Conservation (phyloP, 2,797 vertebrate genomes). For the Scleropages formosus region DNA sequence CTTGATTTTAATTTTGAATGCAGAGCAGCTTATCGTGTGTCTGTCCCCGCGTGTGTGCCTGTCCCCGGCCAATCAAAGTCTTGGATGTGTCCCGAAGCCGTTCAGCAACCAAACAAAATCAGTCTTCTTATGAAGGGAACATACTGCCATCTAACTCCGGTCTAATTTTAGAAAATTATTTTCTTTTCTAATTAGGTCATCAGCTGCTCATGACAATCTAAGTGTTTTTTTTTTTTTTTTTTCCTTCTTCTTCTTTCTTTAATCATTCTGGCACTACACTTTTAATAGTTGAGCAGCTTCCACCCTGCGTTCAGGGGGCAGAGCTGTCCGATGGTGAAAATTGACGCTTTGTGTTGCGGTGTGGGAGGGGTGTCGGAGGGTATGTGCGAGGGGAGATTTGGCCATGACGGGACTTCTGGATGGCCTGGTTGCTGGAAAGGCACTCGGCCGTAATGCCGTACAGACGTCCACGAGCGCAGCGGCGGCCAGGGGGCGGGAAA, state of each 20-base stretch:
- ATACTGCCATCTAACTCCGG: conserved; percentile 16
- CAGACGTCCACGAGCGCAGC: conserved; percentile 55
- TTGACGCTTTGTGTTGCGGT: neutral
- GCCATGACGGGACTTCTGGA: neutral
- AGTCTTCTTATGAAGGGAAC: neutral
- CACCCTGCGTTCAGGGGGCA: conserved; percentile 53
- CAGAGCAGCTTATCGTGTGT: neutral
- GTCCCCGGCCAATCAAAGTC: neutral
- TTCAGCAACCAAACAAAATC: neutral
- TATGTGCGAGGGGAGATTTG: neutral
- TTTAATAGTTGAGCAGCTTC: neutral
- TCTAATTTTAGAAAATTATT: conserved; percentile 21
- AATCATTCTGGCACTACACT: neutral
- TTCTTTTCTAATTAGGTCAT: conserved; percentile 26
- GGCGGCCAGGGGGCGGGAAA: conserved; percentile 45
- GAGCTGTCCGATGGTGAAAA: conserved; percentile 56
- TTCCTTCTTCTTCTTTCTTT: conserved; percentile 6
- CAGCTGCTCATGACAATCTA: conserved; percentile 14
- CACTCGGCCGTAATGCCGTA: conserved; percentile 68
- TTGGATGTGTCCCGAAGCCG: neutral
- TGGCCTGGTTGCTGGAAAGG: conserved; percentile 57
- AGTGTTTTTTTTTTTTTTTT: neutral
- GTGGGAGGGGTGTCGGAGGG: neutral
- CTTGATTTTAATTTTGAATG: neutral
- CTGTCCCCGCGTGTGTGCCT: neutral